Percentiles rank a stretch among this genome's conserved stretches.
These are phyloP conservation scores for Pelagia noctiluca DNA, from an alignment of 30 jellyfish, hydroid and myxozoan genomes.

Conservation along the genomic window DNA sequence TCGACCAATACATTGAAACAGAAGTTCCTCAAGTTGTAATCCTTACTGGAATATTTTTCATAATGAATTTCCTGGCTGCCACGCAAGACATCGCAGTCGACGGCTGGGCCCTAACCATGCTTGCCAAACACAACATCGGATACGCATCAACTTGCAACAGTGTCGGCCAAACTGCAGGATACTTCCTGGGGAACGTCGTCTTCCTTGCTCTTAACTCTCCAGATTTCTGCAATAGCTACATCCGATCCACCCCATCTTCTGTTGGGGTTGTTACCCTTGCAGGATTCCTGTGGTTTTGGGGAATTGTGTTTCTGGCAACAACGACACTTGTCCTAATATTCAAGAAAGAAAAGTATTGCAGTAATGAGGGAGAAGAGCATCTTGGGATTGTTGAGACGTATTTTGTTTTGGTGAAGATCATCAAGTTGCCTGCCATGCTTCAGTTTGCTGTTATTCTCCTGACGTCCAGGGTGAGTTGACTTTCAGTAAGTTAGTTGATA, in stretches of 20 bases:
- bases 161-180: conserved; percentile 99
- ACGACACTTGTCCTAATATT: conserved; percentile 90
- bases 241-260: conserved; percentile 75
- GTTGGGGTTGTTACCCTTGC: conserved; percentile 86
- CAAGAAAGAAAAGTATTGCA: conserved; percentile 67
- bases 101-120: conserved; percentile 99
- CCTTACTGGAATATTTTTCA: conserved; percentile 81
- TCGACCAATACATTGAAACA: conserved; percentile 66
- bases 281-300: conserved; percentile 96
- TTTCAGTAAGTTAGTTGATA: not conserved
- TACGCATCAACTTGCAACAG: conserved; percentile 99
- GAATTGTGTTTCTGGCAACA: conserved; percentile 78
- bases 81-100: conserved; percentile 99
- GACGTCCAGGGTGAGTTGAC: conserved; percentile 80
- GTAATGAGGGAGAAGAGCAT: conserved; percentile 59
- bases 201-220: conserved; percentile 92
- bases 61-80: conserved; percentile 95
- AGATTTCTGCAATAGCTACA: conserved; percentile 81
- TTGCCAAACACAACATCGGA: conserved; percentile 78
- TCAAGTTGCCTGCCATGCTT: conserved; percentile 93
- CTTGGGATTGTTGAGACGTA: conserved; percentile 90
- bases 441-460: conserved; percentile 75
- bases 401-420: conserved; percentile 61
- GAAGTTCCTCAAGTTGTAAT: conserved; percentile 88
- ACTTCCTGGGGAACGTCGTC: conserved; percentile 94